Conservation (phyloP, 2,113 vertebrate genomes). For the Cyanistes caeruleus region DNA sequence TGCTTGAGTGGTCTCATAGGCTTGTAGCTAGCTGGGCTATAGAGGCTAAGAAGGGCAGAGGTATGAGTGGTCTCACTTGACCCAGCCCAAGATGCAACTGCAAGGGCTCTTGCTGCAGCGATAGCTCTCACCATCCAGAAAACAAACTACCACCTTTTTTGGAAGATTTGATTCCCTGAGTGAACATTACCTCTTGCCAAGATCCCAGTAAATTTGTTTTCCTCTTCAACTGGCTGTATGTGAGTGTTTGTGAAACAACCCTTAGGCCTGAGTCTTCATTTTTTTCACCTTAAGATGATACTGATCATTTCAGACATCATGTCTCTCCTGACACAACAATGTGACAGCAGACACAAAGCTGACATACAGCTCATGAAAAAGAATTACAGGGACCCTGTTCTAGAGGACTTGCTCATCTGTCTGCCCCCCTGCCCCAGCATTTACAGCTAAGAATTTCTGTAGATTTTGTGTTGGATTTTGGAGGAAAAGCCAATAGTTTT, state of each 20-base stretch:
- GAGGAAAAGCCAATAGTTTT: neutral
- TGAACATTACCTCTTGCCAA: neutral
- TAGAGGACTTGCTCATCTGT: neutral
- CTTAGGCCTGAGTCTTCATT: neutral
- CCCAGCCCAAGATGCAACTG: neutral
- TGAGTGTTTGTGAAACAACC: neutral
- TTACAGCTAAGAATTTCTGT: neutral
- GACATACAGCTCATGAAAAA: neutral
- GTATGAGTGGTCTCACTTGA: neutral
- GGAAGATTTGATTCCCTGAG: neutral
- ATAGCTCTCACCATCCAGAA: neutral
- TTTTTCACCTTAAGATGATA: neutral
- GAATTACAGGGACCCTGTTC: neutral
- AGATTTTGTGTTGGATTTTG: neutral
- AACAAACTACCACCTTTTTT: neutral
- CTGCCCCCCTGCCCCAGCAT: neutral
- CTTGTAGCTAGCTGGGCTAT: neutral
- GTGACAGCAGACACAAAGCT: neutral
- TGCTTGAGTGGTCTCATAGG: neutral
- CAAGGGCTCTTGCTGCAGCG: neutral
- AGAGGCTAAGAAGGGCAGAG: neutral
- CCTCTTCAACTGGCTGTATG: neutral
- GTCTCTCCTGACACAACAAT: neutral
- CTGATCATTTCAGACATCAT: neutral
- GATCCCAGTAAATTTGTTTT: neutral